Conservation (phyloP, 2,888 invertebrate species). For the Drosophila tripunctata region DNA sequence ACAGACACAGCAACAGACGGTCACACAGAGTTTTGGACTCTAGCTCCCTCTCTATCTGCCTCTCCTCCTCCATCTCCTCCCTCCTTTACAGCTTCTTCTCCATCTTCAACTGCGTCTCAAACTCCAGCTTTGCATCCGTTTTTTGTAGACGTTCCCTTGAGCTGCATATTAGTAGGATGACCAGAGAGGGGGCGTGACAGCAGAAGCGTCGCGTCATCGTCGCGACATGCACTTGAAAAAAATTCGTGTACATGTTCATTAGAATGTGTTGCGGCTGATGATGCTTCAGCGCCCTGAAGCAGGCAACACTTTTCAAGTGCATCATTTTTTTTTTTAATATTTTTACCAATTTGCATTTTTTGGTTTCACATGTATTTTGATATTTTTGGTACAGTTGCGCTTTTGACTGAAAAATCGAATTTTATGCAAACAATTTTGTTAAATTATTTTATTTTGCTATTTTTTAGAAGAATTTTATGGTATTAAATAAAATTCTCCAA, state of each 20-base stretch:
- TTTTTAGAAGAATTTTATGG: background rate
- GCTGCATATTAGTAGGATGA: background rate
- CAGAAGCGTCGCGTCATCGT: slow-evolving; percentile 74
- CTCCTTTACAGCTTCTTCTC: background rate
- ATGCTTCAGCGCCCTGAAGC: slow-evolving; percentile 69
- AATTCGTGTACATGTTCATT: slow-evolving; percentile 61
- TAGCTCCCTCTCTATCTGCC: background rate
- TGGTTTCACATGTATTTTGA: background rate
- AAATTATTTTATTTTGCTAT: background rate
- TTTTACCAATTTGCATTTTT: background rate
- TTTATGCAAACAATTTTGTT: background rate
- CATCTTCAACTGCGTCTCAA: background rate
- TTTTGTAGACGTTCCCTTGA: slow-evolving; percentile 36
- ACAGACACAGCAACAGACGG: slow-evolving; percentile 65
- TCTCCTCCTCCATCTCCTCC: background rate
- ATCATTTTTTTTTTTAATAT: slow-evolving; percentile 36
- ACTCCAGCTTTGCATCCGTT: slow-evolving; percentile 29
- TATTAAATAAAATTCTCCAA: slow-evolving; percentile 26
- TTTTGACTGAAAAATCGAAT: slow-evolving; percentile 1
- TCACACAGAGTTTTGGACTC: slow-evolving; percentile 37
- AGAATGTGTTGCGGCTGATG: slow-evolving; percentile 60
- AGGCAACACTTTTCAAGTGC: slow-evolving; percentile 66
- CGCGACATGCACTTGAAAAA: slow-evolving; percentile 74
- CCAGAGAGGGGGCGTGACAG: slow-evolving; percentile 11
- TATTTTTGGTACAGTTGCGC: slow-evolving; percentile 22